phyloP scores from a whole-genome alignment of 2,888 invertebrate species.

The Malachius bipustulatus region DNA sequence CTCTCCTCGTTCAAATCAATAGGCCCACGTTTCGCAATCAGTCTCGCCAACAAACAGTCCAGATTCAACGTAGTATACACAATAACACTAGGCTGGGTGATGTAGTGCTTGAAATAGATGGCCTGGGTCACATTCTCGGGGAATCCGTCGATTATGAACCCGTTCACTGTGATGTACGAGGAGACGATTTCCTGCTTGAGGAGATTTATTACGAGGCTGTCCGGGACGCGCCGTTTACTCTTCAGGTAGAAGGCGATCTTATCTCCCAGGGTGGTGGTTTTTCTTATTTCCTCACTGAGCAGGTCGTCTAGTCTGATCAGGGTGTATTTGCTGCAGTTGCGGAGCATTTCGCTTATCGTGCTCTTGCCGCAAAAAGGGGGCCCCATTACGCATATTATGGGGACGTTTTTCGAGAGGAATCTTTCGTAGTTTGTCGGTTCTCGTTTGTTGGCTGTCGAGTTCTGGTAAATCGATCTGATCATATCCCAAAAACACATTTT shows the following conservation, averaged over 20 bases:
- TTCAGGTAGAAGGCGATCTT: neutral
- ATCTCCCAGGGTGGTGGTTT: neutral
- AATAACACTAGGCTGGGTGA: slow-evolving; percentile 7
- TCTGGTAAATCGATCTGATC: no score
- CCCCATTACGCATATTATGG: slow-evolving; percentile 10
- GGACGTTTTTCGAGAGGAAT: slow-evolving; percentile 5
- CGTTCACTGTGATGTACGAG: slow-evolving; percentile 4
- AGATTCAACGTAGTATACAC: slow-evolving; percentile 8
- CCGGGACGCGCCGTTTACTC: slow-evolving; percentile 6
- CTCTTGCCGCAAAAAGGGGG: slow-evolving; percentile 10
- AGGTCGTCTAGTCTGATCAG: slow-evolving; percentile 6
- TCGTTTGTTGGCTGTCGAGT: neutral
- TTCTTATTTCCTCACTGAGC: slow-evolving; percentile 7
- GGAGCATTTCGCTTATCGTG: slow-evolving; percentile 8
- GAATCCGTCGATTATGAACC: slow-evolving; percentile 12
- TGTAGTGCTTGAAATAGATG: slow-evolving; percentile 5
- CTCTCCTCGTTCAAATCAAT: slow-evolving; percentile 7
- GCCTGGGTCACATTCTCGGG: slow-evolving; percentile 5
- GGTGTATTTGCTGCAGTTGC: slow-evolving; percentile 10
- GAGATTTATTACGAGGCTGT: slow-evolving; percentile 5
- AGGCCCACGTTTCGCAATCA: slow-evolving; percentile 5
- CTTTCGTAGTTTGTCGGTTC: neutral
- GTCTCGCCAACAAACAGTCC: slow-evolving; percentile 8
- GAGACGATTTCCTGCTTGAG: slow-evolving; percentile 11
- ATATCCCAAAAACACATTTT: no score